Percentiles rank a stretch among this genome's conserved stretches.
phyloP scores from a whole-genome alignment of 2,113 vertebrate genomes.

The Hippocampus barbouri region DNA sequence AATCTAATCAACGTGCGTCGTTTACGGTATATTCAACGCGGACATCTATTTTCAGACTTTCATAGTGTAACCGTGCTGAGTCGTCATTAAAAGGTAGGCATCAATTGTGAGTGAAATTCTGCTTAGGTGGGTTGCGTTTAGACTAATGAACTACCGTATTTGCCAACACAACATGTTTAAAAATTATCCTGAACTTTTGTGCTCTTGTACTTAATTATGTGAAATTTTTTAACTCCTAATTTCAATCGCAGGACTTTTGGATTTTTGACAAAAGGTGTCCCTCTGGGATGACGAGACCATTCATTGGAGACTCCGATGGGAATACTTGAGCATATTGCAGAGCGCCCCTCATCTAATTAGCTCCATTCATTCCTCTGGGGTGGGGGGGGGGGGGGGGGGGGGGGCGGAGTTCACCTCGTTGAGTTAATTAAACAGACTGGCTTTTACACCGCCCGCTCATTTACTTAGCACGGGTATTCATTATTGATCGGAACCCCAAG shows the following conservation, averaged over 20 bases:
- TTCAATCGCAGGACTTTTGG: not conserved
- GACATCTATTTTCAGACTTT: not conserved
- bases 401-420: not conserved
- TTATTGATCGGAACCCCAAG: constrained; percentile 1
- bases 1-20: not conserved
- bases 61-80: not conserved
- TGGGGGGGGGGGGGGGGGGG: no score
- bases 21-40: not conserved
- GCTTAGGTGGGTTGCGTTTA: not conserved
- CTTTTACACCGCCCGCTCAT: not conserved
- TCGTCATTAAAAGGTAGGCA: not conserved
- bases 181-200: not conserved
- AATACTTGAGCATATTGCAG: not conserved
- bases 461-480: constrained; percentile 1
- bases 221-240: not conserved
- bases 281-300: not conserved
- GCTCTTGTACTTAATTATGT: not conserved
- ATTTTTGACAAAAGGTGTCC: not conserved
- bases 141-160: not conserved
- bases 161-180: not conserved
- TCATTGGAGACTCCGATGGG: not conserved
- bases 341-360: not conserved
- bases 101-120: not conserved
- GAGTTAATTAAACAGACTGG: not conserved
- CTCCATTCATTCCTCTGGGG: not conserved